Percentiles rank a stretch among this genome's conserved stretches.
Conservation (phyloP, 2,797 vertebrate species). For the Nothura maculosa region DNA sequence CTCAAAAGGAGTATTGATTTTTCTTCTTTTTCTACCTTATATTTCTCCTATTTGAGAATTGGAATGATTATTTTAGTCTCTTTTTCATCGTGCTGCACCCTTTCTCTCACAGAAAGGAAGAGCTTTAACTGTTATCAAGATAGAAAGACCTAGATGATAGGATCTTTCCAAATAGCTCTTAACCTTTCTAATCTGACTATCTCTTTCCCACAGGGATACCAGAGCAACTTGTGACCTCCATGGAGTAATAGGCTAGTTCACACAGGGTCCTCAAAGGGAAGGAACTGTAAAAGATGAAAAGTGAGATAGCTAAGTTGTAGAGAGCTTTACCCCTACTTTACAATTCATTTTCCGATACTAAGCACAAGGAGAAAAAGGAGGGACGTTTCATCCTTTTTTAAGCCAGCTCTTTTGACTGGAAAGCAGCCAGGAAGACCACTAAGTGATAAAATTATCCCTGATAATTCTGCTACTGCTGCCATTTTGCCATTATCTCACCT, state of each 20-base stretch:
- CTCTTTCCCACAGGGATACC: background rate
- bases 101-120: background rate
- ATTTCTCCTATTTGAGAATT: background rate
- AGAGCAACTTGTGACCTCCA: background rate
- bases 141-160: background rate
- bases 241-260: background rate
- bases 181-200: background rate
- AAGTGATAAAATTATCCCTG: background rate
- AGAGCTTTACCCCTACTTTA: background rate
- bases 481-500: constrained; percentile 6
- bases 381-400: background rate
- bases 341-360: background rate
- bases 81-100: fast-evolving
- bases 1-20: fast-evolving
- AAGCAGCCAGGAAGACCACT: background rate
- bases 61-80: background rate
- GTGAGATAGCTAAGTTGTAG: background rate
- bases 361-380: background rate
- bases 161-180: background rate
- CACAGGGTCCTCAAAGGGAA: background rate
- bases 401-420: background rate
- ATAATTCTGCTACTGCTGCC: background rate
- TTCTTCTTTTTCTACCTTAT: background rate
- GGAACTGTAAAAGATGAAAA: background rate
- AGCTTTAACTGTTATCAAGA: background rate